These are phyloP conservation scores for Haemorhous mexicanus DNA, from an alignment of 2,113 vertebrate genomes.

Conservation along the genomic window DNA sequence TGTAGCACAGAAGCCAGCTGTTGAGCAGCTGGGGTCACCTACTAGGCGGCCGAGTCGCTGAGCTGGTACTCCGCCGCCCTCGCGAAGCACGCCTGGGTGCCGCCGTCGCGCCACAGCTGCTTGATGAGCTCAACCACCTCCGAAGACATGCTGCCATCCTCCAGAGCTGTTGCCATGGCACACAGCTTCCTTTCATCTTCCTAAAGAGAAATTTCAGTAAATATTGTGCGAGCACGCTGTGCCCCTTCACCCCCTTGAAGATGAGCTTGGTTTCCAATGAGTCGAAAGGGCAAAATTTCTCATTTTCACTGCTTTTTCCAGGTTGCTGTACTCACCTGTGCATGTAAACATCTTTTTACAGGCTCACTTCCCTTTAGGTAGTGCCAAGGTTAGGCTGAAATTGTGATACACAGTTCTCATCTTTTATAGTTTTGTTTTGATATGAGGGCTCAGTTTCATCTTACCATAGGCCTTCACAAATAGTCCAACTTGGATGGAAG, in stretches of 20 bases:
- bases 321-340: accelerated
- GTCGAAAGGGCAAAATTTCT: neutral
- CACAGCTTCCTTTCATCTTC: conserved; percentile 68
- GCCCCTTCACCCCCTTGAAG: neutral
- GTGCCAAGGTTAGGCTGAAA: neutral
- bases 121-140: conserved; percentile 62
- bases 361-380: neutral
- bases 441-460: neutral
- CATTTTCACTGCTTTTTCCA: neutral
- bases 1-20: neutral
- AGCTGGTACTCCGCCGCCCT: conserved; percentile 73
- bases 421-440: neutral
- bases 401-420: neutral
- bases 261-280: neutral
- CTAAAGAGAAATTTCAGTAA: conserved; percentile 47
- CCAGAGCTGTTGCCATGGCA: conserved; percentile 34
- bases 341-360: neutral
- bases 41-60: conserved; percentile 76
- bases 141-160: conserved; percentile 59
- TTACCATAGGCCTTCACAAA: neutral
- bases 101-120: conserved; percentile 58
- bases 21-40: conserved; percentile 35
- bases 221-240: neutral
- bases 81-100: conserved; percentile 68
- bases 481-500: neutral